These are phyloP conservation scores for Hydropotes inermis DNA, from an alignment of 2,113 vertebrate genomes.

Conservation along the genomic window DNA sequence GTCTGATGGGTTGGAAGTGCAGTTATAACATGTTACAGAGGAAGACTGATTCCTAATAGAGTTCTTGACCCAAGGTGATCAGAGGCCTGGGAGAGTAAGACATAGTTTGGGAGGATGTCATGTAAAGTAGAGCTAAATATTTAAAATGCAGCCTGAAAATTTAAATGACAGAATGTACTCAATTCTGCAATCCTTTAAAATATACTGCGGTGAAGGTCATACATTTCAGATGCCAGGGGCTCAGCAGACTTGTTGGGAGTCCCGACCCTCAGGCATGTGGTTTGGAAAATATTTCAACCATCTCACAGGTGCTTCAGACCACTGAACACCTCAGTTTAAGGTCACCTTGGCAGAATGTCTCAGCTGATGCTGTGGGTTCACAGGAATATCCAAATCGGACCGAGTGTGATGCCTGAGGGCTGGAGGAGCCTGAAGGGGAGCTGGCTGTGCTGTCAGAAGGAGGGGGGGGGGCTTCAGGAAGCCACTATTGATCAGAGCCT, in stretches of 20 bases:
- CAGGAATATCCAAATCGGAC: too few species aligned
- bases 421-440: neutral
- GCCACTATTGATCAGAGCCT: rapidly evolving
- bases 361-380: slow-evolving; percentile 50
- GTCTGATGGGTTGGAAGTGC: rapidly evolving
- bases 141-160: neutral
- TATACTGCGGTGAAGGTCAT: slow-evolving; percentile 34
- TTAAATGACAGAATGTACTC: neutral
- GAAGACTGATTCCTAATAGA: neutral
- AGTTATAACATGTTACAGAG: neutral
- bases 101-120: neutral
- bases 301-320: neutral
- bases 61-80: neutral
- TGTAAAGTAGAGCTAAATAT: neutral
- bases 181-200: slow-evolving; percentile 43
- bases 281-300: slow-evolving; percentile 58
- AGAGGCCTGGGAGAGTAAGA: neutral
- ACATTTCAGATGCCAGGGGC: slow-evolving; percentile 8
- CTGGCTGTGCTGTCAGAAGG: neutral
- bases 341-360: slow-evolving; percentile 59
- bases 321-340: slow-evolving; percentile 55
- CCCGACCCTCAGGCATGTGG: neutral
- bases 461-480: too few species aligned
- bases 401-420: neutral
- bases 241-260: neutral